phyloP scores from a whole-genome alignment of 1,140 invertebrate species.

The honey bee (Apis mellifera) region DNA sequence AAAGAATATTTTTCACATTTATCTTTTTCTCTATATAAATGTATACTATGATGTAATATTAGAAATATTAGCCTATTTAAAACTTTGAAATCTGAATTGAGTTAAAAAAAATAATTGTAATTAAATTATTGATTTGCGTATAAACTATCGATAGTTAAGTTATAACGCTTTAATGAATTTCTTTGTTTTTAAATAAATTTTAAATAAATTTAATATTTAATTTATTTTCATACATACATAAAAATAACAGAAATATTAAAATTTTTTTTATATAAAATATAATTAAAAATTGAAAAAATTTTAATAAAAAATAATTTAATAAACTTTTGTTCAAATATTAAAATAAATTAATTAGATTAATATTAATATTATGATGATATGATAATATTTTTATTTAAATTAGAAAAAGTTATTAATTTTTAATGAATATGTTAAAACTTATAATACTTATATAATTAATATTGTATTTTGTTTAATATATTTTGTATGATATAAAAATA shows the following conservation, averaged over 20 bases:
- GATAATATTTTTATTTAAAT: slow-evolving; percentile 7
- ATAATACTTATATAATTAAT: slow-evolving; percentile 5
- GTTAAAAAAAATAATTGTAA: background rate
- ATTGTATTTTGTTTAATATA: slow-evolving; percentile 44
- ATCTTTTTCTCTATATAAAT: background rate
- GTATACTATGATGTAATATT: background rate
- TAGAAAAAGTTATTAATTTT: slow-evolving; percentile 5
- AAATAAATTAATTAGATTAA: background rate
- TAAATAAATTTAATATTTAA: slow-evolving; percentile 44
- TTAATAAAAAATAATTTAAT: background rate
- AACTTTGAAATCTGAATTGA: background rate
- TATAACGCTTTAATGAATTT: slow-evolving; percentile 37
- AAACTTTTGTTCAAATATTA: background rate
- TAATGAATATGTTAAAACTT: slow-evolving; percentile 4
- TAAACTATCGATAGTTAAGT: no score
- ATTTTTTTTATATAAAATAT: slow-evolving; percentile 54
- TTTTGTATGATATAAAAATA: slow-evolving; percentile 14
- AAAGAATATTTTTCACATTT: background rate
- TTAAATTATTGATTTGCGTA: slow-evolving; percentile 11
- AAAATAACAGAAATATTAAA: slow-evolving; percentile 46
- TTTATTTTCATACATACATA: slow-evolving; percentile 64
- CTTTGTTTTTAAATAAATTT: slow-evolving; percentile 66
- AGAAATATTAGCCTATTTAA: background rate
- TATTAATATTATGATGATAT: background rate
- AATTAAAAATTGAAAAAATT: background rate